Conservation (phyloP, 1,140 invertebrate species). For the Apis florea region DNA sequence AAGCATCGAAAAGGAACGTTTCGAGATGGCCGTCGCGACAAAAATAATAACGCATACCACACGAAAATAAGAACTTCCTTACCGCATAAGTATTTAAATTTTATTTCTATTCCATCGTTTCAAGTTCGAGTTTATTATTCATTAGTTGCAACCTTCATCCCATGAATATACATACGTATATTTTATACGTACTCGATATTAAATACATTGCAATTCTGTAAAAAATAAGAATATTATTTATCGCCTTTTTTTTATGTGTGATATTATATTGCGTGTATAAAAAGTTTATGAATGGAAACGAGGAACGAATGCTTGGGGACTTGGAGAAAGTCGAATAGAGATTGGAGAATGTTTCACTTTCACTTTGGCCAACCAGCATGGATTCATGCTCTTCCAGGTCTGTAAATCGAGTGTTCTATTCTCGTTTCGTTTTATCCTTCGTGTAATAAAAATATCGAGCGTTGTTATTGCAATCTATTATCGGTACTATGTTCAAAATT, state of each 20-base stretch:
- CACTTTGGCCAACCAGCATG: slow-evolving; percentile 5
- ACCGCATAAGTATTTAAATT: not conserved
- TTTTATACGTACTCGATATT: too few relatives aligned
- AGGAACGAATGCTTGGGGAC: not conserved
- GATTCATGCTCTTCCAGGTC: not conserved
- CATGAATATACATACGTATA: not conserved
- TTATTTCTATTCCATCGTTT: too few relatives aligned
- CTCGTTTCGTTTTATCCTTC: not conserved
- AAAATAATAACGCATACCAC: slow-evolving; percentile 49
- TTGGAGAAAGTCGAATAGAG: slow-evolving; percentile 31
- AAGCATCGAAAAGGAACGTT: slow-evolving; percentile 8
- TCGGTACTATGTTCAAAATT: not conserved
- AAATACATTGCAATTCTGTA: too few relatives aligned
- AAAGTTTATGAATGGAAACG: not conserved
- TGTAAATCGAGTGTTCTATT: not conserved
- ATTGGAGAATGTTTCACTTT: slow-evolving; percentile 26
- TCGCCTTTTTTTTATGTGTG: too few relatives aligned
- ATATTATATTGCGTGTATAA: too few relatives aligned
- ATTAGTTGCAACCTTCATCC: not conserved
- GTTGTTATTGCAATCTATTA: not conserved
- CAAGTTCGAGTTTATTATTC: not conserved
- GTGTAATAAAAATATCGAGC: not conserved
- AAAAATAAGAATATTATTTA: too few relatives aligned
- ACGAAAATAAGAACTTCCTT: slow-evolving; percentile 9
- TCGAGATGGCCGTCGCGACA: not conserved